phyloP scores from a whole-genome alignment of 2,113 vertebrate genomes.

The Zosterops pallidus region DNA sequence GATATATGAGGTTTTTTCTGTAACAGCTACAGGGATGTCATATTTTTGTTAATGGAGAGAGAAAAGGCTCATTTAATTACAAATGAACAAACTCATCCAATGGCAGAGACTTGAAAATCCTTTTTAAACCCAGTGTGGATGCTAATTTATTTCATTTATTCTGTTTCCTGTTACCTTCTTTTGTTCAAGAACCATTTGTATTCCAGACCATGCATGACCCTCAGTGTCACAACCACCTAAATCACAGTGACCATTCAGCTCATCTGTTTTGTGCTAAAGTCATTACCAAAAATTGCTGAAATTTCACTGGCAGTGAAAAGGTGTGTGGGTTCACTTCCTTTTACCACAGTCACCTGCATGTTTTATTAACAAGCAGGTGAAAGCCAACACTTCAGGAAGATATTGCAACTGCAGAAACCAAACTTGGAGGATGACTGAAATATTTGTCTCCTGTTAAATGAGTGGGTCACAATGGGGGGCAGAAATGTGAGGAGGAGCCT shows the following conservation, averaged over 20 bases:
- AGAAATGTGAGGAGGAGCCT: background rate
- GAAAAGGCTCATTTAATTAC: background rate
- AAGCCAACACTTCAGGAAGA: background rate
- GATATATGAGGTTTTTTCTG: background rate
- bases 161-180: background rate
- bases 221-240: background rate
- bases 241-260: background rate
- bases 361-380: background rate
- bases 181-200: background rate
- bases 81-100: background rate
- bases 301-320: background rate
- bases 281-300: background rate
- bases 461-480: background rate
- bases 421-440: background rate
- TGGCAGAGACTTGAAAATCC: background rate
- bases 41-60: background rate
- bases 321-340: background rate
- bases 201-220: background rate
- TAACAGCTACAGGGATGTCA: background rate
- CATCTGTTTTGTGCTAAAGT: background rate
- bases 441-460: background rate
- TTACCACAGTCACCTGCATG: background rate
- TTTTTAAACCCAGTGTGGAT: background rate
- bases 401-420: background rate
- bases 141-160: background rate